Percentiles rank a stretch among this genome's conserved stretches.
These are phyloP conservation scores for Ptiloglossa arizonensis DNA, from an alignment of 1,140 invertebrate genomes.

Conservation along the genomic window DNA sequence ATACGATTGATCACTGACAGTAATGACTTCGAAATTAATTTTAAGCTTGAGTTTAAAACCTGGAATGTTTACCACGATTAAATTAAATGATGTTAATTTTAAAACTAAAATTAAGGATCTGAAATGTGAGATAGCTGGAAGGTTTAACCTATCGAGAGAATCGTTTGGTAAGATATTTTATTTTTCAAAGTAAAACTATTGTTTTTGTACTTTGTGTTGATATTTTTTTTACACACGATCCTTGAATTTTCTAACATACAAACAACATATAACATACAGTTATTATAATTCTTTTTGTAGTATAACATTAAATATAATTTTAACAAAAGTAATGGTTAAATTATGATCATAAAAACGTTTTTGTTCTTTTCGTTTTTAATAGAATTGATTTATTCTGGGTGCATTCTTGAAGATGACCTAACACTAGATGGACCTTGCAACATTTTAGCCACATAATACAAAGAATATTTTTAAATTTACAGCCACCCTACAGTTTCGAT, in stretches of 20 bases:
- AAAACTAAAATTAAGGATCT: slow-evolving; percentile 81
- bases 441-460: too few relatives aligned
- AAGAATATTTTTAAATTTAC: too few relatives aligned
- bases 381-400: slow-evolving; percentile 83
- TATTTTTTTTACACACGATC: background rate
- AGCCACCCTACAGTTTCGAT: too few relatives aligned
- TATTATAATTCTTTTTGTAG: background rate
- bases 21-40: slow-evolving; percentile 71
- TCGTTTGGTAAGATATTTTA: slow-evolving; percentile 76
- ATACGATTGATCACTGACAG: slow-evolving; percentile 25
- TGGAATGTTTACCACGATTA: slow-evolving; percentile 77
- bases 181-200: too few relatives aligned
- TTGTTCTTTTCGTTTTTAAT: slow-evolving; percentile 51
- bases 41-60: slow-evolving; percentile 74
- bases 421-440: too few relatives aligned
- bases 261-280: background rate
- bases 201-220: slow-evolving; percentile 17
- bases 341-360: background rate
- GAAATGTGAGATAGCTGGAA: slow-evolving; percentile 77
- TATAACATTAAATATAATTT: background rate
- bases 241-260: background rate
- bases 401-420: slow-evolving; percentile 81
- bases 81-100: slow-evolving; percentile 81
- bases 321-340: background rate
- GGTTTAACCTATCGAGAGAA: slow-evolving; percentile 78